These are phyloP conservation scores for Ellobius talpinus DNA, from an alignment of 2,113 vertebrate species.

Conservation along the genomic window DNA sequence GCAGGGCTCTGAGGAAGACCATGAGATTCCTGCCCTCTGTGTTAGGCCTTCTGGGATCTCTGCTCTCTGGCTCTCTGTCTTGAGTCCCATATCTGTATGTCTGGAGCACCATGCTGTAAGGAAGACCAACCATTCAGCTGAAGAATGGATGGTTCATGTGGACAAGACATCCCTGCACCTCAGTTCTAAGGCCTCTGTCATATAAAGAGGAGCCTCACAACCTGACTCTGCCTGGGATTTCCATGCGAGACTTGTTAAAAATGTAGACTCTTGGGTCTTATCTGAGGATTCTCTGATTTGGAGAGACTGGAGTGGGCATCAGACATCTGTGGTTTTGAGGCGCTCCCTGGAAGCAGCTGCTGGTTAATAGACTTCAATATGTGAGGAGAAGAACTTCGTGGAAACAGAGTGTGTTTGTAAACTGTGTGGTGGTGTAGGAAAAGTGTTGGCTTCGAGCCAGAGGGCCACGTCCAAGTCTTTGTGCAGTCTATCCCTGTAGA, in stretches of 20 bases:
- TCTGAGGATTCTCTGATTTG: not conserved
- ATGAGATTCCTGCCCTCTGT: not conserved
- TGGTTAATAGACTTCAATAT: not conserved
- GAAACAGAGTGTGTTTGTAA: not conserved
- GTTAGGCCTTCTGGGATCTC: not conserved
- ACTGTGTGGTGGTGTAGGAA: rapidly evolving
- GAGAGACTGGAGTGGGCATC: not conserved
- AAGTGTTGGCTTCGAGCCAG: not conserved
- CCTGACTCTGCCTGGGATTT: not conserved
- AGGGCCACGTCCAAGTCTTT: not conserved
- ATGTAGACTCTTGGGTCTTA: not conserved
- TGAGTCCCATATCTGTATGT: not conserved
- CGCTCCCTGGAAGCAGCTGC: not conserved
- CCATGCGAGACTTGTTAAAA: conserved; percentile 27
- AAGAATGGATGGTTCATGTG: not conserved
- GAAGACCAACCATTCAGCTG: not conserved
- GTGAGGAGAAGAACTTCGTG: not conserved
- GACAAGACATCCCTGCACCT: not conserved
- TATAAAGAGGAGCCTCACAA: not conserved
- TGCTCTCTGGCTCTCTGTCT: not conserved
- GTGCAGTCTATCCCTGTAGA: not conserved
- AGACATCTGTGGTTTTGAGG: not conserved
- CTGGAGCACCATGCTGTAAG: not conserved
- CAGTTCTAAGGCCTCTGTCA: not conserved
- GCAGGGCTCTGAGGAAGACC: not conserved